Evolutionary conservation across 2,113 vertebrate genomes (phyloP).

Genomic region (Baryphthengus martii): DNA sequence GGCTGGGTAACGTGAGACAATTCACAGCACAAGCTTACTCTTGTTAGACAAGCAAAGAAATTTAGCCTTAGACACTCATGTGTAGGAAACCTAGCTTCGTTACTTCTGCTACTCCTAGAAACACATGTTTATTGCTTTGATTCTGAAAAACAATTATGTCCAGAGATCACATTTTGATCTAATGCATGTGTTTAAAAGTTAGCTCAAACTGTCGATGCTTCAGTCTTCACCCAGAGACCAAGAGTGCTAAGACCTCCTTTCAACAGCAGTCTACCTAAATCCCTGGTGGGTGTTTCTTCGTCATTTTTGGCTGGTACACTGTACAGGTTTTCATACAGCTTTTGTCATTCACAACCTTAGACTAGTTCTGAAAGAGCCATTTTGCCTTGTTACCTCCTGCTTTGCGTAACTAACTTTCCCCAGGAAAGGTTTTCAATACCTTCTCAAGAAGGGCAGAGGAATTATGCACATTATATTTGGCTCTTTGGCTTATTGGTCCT

Average conservation of each 20-base stretch:
- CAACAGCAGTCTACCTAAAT: neutral
- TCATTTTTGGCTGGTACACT: neutral
- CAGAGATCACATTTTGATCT: neutral
- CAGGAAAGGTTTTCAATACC: neutral
- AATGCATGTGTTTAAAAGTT: neutral
- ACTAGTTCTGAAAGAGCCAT: neutral
- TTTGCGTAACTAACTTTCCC: neutral
- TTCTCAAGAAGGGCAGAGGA: neutral
- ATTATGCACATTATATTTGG: neutral
- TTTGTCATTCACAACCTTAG: neutral
- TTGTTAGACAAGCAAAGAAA: neutral
- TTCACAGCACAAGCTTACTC: neutral
- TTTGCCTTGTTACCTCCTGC: neutral
- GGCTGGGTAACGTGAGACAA: neutral
- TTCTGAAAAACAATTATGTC: neutral
- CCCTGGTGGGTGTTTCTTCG: neutral
- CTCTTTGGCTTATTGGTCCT: neutral
- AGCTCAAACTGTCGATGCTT: neutral
- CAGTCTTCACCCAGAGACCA: neutral
- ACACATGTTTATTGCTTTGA: neutral
- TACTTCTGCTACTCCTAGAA: neutral
- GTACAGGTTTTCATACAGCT: neutral
- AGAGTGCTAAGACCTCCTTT: neutral
- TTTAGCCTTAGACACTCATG: neutral
- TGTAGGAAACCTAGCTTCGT: neutral